phyloP scores from a whole-genome alignment of 64 coral and sea anemone genomes.

The Porites lutea region DNA sequence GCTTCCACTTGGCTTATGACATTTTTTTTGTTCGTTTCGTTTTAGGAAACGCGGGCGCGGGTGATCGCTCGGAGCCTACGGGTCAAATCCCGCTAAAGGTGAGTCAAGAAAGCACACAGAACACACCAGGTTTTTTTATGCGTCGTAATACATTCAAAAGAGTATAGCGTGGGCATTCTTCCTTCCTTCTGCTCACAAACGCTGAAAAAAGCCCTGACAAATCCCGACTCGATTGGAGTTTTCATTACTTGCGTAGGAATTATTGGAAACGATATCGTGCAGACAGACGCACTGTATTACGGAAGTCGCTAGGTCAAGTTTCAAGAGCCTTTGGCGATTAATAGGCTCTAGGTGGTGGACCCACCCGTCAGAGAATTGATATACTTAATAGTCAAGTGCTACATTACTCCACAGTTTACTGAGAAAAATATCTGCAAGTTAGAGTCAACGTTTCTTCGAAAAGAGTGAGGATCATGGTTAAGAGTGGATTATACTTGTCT shows the following conservation, averaged over 20 bases:
- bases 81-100: constrained; percentile 21
- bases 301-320: constrained; percentile 26
- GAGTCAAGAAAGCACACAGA: not conserved
- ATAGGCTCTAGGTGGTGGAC: not conserved
- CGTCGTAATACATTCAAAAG: no score
- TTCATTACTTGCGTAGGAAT: no score
- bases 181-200: not conserved
- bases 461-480: no score
- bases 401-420: no score
- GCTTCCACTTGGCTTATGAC: no score
- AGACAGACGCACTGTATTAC: not conserved
- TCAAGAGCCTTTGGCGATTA: not conserved
- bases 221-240: not conserved
- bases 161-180: not conserved
- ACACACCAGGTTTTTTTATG: no score
- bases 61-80: constrained; percentile 1
- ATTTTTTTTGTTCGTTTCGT: not conserved
- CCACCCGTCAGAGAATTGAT: not conserved
- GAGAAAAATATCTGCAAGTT: no score
- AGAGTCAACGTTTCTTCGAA: no score
- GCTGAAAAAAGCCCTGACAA: not conserved
- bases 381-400: no score
- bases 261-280: not conserved
- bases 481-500: no score
- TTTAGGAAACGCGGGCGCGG: not conserved